Percentiles rank a stretch among this genome's conserved stretches.
phyloP scores from a whole-genome alignment of 1,140 invertebrate species.

The Pseudomyrmex sp. region DNA sequence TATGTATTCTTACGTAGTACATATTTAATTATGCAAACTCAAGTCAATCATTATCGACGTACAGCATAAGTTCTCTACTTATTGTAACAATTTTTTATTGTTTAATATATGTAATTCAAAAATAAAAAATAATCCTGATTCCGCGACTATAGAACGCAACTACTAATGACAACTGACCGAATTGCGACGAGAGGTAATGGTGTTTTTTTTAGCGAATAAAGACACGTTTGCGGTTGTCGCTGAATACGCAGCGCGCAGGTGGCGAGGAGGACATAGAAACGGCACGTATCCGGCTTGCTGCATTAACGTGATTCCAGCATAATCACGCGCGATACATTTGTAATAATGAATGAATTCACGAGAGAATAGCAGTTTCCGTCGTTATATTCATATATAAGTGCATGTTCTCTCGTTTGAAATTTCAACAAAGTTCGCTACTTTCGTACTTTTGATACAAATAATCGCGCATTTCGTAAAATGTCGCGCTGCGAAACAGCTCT shows the following conservation, averaged over 20 bases:
- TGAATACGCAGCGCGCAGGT: not conserved
- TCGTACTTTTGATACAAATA: slow-evolving; percentile 37
- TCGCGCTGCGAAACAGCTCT: slow-evolving; percentile 5
- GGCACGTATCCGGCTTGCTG: slow-evolving; percentile 65
- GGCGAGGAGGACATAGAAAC: slow-evolving; percentile 60
- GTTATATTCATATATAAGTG: slow-evolving; percentile 50
- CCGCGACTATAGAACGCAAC: not conserved
- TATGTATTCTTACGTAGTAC: no score
- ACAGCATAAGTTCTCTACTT: no score
- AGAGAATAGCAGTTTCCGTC: slow-evolving; percentile 45
- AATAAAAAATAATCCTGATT: not conserved
- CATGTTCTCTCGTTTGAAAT: slow-evolving; percentile 46
- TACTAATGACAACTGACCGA: slow-evolving; percentile 6
- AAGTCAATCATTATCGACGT: no score
- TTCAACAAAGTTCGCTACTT: slow-evolving; percentile 37
- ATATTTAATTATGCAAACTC: no score
- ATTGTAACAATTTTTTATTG: no score
- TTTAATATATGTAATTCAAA: no score
- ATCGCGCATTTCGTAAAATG: slow-evolving; percentile 38
- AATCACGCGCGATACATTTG: slow-evolving; percentile 69
- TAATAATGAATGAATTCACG: slow-evolving; percentile 66
- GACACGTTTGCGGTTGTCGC: slow-evolving; percentile 12
- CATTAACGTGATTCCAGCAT: slow-evolving; percentile 72
- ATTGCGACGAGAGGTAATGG: slow-evolving; percentile 27
- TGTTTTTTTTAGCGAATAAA: slow-evolving; percentile 42